Percentiles rank a stretch among this genome's conserved stretches.
Evolutionary conservation across 2,113 vertebrate species (phyloP).

Genomic region (Epinephelus lanceolatus): DNA sequence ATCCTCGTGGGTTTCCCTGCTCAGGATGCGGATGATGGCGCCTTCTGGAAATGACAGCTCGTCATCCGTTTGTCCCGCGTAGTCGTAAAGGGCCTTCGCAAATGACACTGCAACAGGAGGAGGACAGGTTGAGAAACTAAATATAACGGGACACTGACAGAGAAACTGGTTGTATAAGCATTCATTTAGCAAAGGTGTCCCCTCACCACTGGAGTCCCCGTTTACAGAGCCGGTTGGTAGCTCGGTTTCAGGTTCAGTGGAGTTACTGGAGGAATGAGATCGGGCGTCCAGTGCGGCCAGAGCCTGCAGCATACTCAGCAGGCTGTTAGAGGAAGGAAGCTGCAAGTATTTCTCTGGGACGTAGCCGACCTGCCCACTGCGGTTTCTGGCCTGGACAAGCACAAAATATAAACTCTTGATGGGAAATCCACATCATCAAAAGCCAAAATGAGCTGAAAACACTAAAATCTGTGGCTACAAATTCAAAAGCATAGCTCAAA

Average conservation of each 20-base stretch:
- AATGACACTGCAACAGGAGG: slow-evolving; percentile 61
- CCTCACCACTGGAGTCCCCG: slow-evolving; percentile 86
- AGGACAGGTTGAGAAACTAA: neutral
- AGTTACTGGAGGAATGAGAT: slow-evolving; percentile 96
- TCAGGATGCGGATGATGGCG: slow-evolving; percentile 96
- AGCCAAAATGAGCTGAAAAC: neutral
- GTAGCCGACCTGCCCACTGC: slow-evolving; percentile 93
- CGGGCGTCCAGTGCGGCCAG: slow-evolving; percentile 92
- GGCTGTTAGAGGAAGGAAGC: slow-evolving; percentile 95
- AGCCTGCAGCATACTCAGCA: slow-evolving; percentile 97
- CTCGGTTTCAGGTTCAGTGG: slow-evolving; percentile 90
- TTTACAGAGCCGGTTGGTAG: slow-evolving; percentile 89
- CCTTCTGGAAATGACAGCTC: slow-evolving; percentile 97
- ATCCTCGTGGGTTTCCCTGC: slow-evolving; percentile 95
- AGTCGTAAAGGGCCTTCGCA: slow-evolving; percentile 92
- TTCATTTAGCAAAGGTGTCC: fast-evolving
- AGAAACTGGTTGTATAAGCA: neutral
- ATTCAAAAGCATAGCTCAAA: too few species aligned
- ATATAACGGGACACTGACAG: neutral
- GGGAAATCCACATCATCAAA: neutral
- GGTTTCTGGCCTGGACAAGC: slow-evolving; percentile 91
- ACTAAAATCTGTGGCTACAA: neutral
- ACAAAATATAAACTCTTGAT: neutral
- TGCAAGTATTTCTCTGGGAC: slow-evolving; percentile 98
- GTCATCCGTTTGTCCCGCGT: slow-evolving; percentile 94